Evolutionary conservation across 2,888 invertebrate genomes (phyloP).

Genomic region (Corythucha ciliata): DNA sequence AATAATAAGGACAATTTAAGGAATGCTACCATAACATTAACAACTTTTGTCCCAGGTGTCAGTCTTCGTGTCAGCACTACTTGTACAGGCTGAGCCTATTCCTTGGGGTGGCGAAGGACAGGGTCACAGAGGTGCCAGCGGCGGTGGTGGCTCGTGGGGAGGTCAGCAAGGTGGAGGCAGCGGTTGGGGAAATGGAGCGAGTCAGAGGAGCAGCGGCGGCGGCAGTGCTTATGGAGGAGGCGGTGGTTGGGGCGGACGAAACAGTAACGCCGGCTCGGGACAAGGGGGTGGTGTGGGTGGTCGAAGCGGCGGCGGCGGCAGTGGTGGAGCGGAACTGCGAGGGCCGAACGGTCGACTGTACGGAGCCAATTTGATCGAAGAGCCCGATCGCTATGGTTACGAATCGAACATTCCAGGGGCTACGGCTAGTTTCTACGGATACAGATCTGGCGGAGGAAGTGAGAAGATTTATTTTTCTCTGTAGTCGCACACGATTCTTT

Average conservation of each 20-base stretch:
- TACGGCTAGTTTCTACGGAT: slow-evolving; percentile 23
- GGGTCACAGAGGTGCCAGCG: no score
- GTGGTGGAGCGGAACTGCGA: slow-evolving; percentile 2
- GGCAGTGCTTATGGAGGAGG: slow-evolving; percentile 13
- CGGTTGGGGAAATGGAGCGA: slow-evolving; percentile 17
- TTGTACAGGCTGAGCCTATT: no score
- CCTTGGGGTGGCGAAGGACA: no score
- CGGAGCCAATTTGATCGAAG: slow-evolving; percentile 28
- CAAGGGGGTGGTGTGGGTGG: slow-evolving; percentile 5
- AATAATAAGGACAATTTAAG: no score
- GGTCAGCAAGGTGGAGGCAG: slow-evolving; percentile 12
- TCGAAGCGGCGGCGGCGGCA: neutral
- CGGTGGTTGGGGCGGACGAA: slow-evolving; percentile 5
- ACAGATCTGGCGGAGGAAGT: slow-evolving; percentile 22
- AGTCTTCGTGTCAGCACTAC: no score
- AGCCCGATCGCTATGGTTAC: slow-evolving; percentile 26
- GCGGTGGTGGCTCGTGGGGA: neutral
- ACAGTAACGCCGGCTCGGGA: slow-evolving; percentile 10
- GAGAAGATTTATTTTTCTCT: neutral
- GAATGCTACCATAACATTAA: no score
- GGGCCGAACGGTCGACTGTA: slow-evolving; percentile 24
- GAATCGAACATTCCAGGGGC: slow-evolving; percentile 31
- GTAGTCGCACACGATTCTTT: no score
- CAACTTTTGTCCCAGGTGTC: no score
- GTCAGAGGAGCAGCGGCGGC: slow-evolving; percentile 1